phyloP scores from a whole-genome alignment of 2,888 invertebrate species.

The Schizotus pectinicornis region DNA sequence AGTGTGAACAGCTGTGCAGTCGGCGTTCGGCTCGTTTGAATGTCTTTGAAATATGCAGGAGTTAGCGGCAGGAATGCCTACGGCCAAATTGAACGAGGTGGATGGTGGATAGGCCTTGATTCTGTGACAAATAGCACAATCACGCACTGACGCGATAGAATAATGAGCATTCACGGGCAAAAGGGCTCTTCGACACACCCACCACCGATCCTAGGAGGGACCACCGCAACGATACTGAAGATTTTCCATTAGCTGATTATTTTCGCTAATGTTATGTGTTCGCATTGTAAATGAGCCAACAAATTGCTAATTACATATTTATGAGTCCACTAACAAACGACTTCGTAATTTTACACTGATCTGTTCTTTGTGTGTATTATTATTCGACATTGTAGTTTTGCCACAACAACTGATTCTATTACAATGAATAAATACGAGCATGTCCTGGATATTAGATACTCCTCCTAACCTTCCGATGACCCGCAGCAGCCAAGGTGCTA shows the following conservation, averaged over 20 bases:
- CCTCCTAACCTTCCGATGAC: too few relatives aligned
- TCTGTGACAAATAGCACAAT: slow-evolving; percentile 28
- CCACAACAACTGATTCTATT: too few relatives aligned
- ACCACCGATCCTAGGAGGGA: slow-evolving; percentile 10
- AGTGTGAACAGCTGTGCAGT: slow-evolving; percentile 31
- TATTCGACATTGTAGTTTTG: too few relatives aligned
- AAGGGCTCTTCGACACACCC: background rate
- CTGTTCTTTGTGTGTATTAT: slow-evolving; percentile 4
- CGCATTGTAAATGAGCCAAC: slow-evolving; percentile 15
- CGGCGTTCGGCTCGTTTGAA: slow-evolving; percentile 15
- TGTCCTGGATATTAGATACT: too few relatives aligned
- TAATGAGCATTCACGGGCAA: slow-evolving; percentile 13
- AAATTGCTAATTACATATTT: slow-evolving; percentile 26
- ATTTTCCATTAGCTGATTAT: slow-evolving; percentile 27
- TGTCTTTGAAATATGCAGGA: slow-evolving; percentile 12
- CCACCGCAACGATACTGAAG: too few relatives aligned
- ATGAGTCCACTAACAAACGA: slow-evolving; percentile 17
- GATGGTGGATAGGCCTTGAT: slow-evolving; percentile 29
- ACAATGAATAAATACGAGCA: too few relatives aligned
- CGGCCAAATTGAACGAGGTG: background rate
- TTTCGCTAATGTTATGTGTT: slow-evolving; percentile 11
- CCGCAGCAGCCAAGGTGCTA: too few relatives aligned
- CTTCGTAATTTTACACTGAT: slow-evolving; percentile 1
- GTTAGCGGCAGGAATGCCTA: slow-evolving; percentile 10
- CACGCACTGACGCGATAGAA: slow-evolving; percentile 9